These are phyloP conservation scores for Eulemur rufifrons DNA, from an alignment of 2,113 vertebrate genomes.

Conservation along the genomic window DNA sequence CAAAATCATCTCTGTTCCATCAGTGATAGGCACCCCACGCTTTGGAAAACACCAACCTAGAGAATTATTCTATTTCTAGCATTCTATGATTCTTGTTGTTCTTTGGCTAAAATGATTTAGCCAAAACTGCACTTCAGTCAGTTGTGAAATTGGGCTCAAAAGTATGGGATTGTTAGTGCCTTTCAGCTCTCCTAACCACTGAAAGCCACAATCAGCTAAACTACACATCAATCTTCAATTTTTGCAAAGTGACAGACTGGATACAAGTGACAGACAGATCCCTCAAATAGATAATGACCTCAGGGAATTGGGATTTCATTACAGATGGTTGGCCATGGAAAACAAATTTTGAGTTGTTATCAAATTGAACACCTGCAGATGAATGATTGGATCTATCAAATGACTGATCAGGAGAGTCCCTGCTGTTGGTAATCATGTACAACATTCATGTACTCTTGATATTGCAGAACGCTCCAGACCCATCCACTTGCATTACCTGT, in stretches of 20 bases:
- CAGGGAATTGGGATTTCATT: constrained; percentile 45
- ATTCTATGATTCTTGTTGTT: not conserved
- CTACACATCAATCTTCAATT: not conserved
- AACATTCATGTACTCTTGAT: not conserved
- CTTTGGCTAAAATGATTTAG: not conserved
- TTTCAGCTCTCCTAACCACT: not conserved
- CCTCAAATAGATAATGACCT: constrained; percentile 50
- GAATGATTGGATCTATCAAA: constrained; percentile 44
- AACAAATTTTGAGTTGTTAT: constrained; percentile 55
- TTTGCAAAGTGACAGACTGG: constrained; percentile 36
- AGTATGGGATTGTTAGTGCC: not conserved
- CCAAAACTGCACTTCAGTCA: not conserved
- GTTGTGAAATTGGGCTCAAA: not conserved
- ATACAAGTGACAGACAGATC: constrained; percentile 22
- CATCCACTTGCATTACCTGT: not conserved
- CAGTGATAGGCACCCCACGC: not conserved
- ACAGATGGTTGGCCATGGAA: constrained; percentile 34
- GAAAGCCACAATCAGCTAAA: not conserved
- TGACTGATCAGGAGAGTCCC: constrained; percentile 38
- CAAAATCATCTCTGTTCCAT: not conserved
- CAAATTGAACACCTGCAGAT: constrained; percentile 58
- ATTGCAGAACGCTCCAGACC: not conserved
- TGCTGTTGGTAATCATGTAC: constrained; percentile 2
- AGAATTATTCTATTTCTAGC: not conserved
- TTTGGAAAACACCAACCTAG: not conserved